Evolutionary conservation across 2,888 invertebrate genomes (phyloP).

Genomic region (Sthenelais limicola): DNA sequence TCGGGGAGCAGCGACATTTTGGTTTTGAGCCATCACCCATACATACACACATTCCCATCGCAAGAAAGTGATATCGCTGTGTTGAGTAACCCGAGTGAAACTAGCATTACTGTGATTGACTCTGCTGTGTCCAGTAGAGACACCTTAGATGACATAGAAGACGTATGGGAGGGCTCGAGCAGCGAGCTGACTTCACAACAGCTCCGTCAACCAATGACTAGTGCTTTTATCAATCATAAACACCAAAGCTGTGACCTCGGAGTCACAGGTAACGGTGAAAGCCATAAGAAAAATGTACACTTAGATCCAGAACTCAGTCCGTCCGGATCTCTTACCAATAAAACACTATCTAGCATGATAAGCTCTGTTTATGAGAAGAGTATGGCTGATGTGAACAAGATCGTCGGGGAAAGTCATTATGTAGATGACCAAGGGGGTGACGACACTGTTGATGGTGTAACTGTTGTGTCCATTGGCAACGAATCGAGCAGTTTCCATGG

Average conservation of each 20-base stretch:
- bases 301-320: conserved; percentile 53
- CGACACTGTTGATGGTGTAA: conserved; percentile 12
- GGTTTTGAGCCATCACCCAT: conserved; percentile 26
- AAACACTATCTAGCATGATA: conserved; percentile 66
- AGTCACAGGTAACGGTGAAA: conserved; percentile 62
- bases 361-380: conserved; percentile 62
- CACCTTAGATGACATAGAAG: conserved; percentile 6
- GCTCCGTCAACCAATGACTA: too few relatives aligned
- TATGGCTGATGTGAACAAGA: conserved; percentile 1
- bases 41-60: not conserved
- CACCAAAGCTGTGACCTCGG: conserved; percentile 62
- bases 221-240: not conserved
- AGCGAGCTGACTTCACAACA: too few relatives aligned
- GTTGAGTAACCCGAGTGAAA: conserved; percentile 81
- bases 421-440: too few relatives aligned
- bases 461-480: not conserved
- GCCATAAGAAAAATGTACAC: too few relatives aligned
- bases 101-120: conserved; percentile 75
- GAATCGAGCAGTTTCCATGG: not conserved
- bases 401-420: not conserved
- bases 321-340: conserved; percentile 55
- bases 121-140: conserved; percentile 16
- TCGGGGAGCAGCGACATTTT: conserved; percentile 38
- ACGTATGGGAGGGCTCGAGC: too few relatives aligned
- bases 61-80: conserved; percentile 79